A percentile compares a stretch with the other conserved stretches of the same genome.
Conservation (phyloP, 2,113 vertebrate species). For the Dipodomys stephensi region DNA sequence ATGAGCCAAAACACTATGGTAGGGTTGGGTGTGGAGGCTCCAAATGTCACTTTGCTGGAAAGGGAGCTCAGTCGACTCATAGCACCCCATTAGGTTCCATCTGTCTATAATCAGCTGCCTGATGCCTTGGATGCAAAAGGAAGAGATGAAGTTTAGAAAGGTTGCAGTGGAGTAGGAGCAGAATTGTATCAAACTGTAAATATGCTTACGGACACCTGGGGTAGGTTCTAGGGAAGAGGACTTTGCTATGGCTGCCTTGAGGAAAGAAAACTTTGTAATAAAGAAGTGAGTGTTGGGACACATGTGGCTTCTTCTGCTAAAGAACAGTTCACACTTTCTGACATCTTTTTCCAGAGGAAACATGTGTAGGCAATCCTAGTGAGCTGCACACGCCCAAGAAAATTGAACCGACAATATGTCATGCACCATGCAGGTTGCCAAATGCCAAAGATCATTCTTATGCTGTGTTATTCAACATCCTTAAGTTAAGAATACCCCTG, state of each 20-base stretch:
- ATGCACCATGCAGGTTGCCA: slow-evolving; percentile 43
- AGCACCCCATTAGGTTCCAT: neutral
- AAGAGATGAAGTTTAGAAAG: neutral
- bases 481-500: slow-evolving; percentile 46
- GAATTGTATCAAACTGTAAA: neutral
- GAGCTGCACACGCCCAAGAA: slow-evolving; percentile 13
- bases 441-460: slow-evolving; percentile 23
- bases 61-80: neutral
- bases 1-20: neutral
- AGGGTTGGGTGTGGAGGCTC: neutral
- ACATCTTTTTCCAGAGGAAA: slow-evolving; percentile 33
- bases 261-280: neutral
- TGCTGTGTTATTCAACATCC: slow-evolving; percentile 20
- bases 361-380: neutral
- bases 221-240: neutral
- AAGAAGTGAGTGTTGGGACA: slow-evolving; percentile 15
- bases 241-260: neutral
- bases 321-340: slow-evolving; percentile 1
- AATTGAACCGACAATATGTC: slow-evolving; percentile 31
- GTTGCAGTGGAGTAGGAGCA: neutral
- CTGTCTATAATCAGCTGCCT: neutral
- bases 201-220: neutral
- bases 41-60: neutral
- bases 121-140: neutral
- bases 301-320: slow-evolving; percentile 15